phyloP scores from a whole-genome alignment of 2,888 invertebrate genomes.

The Hydriomena furcata region DNA sequence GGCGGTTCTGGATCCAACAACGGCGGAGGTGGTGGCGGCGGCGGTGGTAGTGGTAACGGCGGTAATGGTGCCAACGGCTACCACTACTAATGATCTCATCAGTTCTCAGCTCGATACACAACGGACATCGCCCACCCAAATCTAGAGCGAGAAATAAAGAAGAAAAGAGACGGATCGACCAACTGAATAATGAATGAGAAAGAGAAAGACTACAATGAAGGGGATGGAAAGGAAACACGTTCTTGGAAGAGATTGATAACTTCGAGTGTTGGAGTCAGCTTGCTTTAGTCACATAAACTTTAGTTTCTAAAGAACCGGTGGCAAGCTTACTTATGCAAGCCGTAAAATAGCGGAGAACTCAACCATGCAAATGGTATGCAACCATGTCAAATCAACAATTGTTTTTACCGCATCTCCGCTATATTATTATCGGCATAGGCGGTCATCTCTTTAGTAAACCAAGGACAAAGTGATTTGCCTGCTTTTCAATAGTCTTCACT shows the following conservation, averaged over 20 bases:
- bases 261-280: no score
- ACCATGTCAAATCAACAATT: no score
- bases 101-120: slow-evolving; percentile 37
- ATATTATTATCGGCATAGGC: no score
- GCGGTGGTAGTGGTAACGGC: slow-evolving; percentile 47
- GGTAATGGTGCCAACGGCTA: slow-evolving; percentile 55
- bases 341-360: no score
- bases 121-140: slow-evolving; percentile 37
- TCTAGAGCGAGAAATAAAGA: slow-evolving; percentile 2
- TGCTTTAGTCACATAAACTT: no score
- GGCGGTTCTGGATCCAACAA: slow-evolving; percentile 42
- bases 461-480: not conserved
- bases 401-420: no score
- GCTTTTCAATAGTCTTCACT: not conserved
- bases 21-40: slow-evolving; percentile 39
- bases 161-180: not conserved
- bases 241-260: no score
- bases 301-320: no score
- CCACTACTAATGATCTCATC: slow-evolving; percentile 68
- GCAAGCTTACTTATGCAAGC: no score
- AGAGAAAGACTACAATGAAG: not conserved
- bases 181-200: not conserved
- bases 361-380: no score
- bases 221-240: no score
- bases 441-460: no score